phyloP scores from a whole-genome alignment of 2,797 vertebrate genomes.

The Enteromius radiatus region DNA sequence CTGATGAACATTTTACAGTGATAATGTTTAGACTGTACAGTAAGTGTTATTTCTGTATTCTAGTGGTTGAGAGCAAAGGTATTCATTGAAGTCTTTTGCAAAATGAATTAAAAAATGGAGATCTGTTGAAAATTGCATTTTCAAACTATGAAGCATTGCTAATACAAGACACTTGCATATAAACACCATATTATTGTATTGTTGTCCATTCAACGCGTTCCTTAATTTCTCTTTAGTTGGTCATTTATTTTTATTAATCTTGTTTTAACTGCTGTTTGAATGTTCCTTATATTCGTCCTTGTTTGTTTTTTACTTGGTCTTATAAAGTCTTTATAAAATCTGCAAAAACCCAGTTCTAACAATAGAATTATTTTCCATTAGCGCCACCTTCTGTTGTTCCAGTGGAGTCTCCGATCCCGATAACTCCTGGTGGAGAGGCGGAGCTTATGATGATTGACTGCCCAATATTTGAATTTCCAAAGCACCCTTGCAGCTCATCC shows the following conservation, averaged over 20 bases:
- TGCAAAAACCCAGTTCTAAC: not conserved
- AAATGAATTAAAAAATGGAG: not conserved
- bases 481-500: slow-evolving; percentile 43
- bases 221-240: not conserved
- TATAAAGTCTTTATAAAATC: not conserved
- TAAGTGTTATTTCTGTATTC: not conserved
- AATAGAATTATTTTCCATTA: not conserved
- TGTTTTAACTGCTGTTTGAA: not conserved
- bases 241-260: not conserved
- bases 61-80: not conserved
- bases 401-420: slow-evolving; percentile 48
- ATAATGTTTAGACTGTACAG: not conserved
- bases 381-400: not conserved
- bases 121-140: not conserved
- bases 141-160: not conserved
- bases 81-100: not conserved
- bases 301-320: not conserved
- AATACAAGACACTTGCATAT: not conserved
- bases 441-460: slow-evolving; percentile 73
- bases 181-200: not conserved
- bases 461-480: slow-evolving; percentile 69
- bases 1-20: no score
- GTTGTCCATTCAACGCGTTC: not conserved
- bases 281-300: not conserved
- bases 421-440: slow-evolving; percentile 69